phyloP scores from a whole-genome alignment of 2,888 invertebrate species.

The Dynastes maya region DNA sequence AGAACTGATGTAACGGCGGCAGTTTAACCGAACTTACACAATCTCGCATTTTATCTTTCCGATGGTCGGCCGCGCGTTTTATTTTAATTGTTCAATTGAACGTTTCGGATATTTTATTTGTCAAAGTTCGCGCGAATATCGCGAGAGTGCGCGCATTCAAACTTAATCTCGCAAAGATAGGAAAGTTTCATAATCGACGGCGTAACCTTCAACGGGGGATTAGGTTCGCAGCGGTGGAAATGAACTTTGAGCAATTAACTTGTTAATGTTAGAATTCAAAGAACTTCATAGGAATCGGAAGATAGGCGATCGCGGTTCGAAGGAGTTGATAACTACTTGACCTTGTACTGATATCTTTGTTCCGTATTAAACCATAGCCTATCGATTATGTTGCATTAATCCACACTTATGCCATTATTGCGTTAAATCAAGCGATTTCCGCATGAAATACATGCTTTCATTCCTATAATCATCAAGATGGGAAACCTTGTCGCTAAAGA shows the following conservation, averaged over 20 bases:
- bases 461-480: no score
- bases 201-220: slow-evolving; percentile 5
- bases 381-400: no score
- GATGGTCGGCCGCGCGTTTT: slow-evolving; percentile 48
- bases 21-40: slow-evolving; percentile 46
- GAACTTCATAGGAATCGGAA: slow-evolving; percentile 5
- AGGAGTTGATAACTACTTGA: background rate
- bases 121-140: slow-evolving; percentile 44
- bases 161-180: slow-evolving; percentile 54
- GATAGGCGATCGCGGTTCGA: background rate
- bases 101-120: slow-evolving; percentile 50
- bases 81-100: slow-evolving; percentile 53
- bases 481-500: no score
- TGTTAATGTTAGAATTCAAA: slow-evolving; percentile 31
- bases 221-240: slow-evolving; percentile 23
- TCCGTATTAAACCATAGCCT: background rate
- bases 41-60: slow-evolving; percentile 49
- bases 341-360: background rate
- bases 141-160: slow-evolving; percentile 16
- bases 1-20: slow-evolving; percentile 44
- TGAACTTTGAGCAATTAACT: slow-evolving; percentile 40
- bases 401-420: no score
- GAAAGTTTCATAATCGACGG: slow-evolving; percentile 55
- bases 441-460: no score
- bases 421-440: no score